phyloP scores from a whole-genome alignment of 2,888 invertebrate genomes.

The Agrilus cyanescens region DNA sequence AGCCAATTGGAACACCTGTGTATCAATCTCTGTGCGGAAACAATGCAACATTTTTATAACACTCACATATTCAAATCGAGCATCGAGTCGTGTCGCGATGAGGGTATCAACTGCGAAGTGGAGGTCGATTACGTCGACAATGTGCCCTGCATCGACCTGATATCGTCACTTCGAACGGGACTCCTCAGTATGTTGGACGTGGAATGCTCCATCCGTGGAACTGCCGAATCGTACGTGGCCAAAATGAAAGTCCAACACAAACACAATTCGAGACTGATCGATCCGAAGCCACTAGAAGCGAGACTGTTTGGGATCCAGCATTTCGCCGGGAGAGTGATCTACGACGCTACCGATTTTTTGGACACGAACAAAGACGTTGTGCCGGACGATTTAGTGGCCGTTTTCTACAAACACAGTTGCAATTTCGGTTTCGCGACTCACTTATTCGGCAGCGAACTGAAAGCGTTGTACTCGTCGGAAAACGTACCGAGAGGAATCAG shows the following conservation, averaged over 20 bases:
- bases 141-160: slow-evolving; percentile 90
- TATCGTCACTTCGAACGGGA: slow-evolving; percentile 85
- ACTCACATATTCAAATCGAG: slow-evolving; percentile 93
- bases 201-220: slow-evolving; percentile 75
- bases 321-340: slow-evolving; percentile 75
- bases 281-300: slow-evolving; percentile 66
- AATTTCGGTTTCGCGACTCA: slow-evolving; percentile 96
- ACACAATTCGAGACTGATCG: slow-evolving; percentile 69
- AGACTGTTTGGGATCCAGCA: slow-evolving; percentile 84
- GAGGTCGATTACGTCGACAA: slow-evolving; percentile 92
- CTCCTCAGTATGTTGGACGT: slow-evolving; percentile 85
- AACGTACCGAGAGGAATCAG: slow-evolving; percentile 66
- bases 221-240: slow-evolving; percentile 67
- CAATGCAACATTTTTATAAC: slow-evolving; percentile 96
- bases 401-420: slow-evolving; percentile 85
- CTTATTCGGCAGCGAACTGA: slow-evolving; percentile 86
- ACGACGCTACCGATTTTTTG: slow-evolving; percentile 81
- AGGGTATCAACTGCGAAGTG: slow-evolving; percentile 79
- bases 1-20: slow-evolving; percentile 87
- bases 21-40: slow-evolving; percentile 91
- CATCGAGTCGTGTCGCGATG: slow-evolving; percentile 86
- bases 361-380: slow-evolving; percentile 88
- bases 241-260: slow-evolving; percentile 73
- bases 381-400: slow-evolving; percentile 82
- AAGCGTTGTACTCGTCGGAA: slow-evolving; percentile 63